phyloP scores from a whole-genome alignment of 2,113 vertebrate species.

The Ovis aries region ARS-UI_Ramb_v3.0 NC_056055.1:149214001-149214500 shows the following conservation, averaged over 20 bases:
- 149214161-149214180: background rate
- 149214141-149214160: background rate
- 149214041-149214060: background rate
- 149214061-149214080: background rate
- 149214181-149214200: background rate
- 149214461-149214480: background rate
- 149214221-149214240: background rate
- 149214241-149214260: background rate
- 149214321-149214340: background rate
- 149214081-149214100: background rate
- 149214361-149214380: background rate
- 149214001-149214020: no score
- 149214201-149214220: background rate
- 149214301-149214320: background rate
- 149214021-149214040: no score
- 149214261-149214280: background rate
- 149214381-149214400: background rate
- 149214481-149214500: slow-evolving; percentile 9
- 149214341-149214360: background rate
- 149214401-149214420: background rate
- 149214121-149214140: background rate
- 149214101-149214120: background rate
- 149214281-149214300: background rate
- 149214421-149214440: background rate
- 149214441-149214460: slow-evolving; percentile 26